Conservation (phyloP, 2,113 vertebrate genomes). For the rabbit (Oryctolagus cuniculus) region mOryCun1.1 NC_091448.1:10072001-10072500, state of each 20-base stretch:
- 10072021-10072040: not conserved
- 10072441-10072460: not conserved
- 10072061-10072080: not conserved
- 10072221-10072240: constrained; percentile 25
- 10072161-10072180: not conserved
- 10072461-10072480: not conserved
- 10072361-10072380: constrained; percentile 65
- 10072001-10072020: not conserved
- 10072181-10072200: not conserved
- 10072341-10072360: constrained; percentile 74
- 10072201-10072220: not conserved
- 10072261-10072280: constrained; percentile 65
- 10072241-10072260: constrained; percentile 20
- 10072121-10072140: not conserved
- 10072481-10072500: fast-evolving
- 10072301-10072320: constrained; percentile 78
- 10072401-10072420: constrained; percentile 13
- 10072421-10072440: not conserved
- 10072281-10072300: constrained; percentile 50
- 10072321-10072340: constrained; percentile 77
- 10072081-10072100: not conserved
- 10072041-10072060: not conserved
- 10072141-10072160: not conserved
- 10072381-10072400: not conserved
- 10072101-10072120: not conserved